Evolutionary conservation across 1,140 invertebrate genomes (phyloP), one percentile per base, ranked within the genome.

Genomic region (Venturia canescens): DNA sequence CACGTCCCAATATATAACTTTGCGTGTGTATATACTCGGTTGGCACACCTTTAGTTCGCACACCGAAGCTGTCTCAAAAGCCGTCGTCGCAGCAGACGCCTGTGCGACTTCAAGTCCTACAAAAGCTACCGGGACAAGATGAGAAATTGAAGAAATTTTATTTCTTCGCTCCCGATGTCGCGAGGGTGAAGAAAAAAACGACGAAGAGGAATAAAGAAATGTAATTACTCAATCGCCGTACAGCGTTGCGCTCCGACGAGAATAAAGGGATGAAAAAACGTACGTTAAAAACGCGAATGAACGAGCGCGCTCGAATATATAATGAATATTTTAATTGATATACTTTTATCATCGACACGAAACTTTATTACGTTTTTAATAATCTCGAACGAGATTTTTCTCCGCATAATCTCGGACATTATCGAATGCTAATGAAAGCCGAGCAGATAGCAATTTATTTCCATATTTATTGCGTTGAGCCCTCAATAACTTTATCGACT

Each of bases 171-270:
- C 53, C 53, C 53, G 53, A 57, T 66, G 21, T 23, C 23, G 23
- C 53, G 53, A 11, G 53, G 50, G 50, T 16, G 50, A 53, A 16
- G 15, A 53, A 57, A 57, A 57, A 57, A 23, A 9, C 4, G 53
- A 21, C 6, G 21, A 57, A 57, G 53, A 9, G 9, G 53, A 23
- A 18, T 1, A 57, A 23, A 18, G 53, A 57, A 23, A 26, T 29
- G 60, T 66, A 66, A 66, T 66, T 66, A 66, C 60, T 66, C 60
- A 27, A 66, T 29, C 60, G 60, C 15, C 60, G 60, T 66, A 23
- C 21, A 57, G 18, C 21, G 21, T 57, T 57, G n/a, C 53, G 16
- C 53, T 18, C 5, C 21, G 53, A n/a, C 21, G 53, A 21, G 53
- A 57, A 57, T n/a, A 18, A 23, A 57, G n/a, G 21, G n/a, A n/a